Base-by-base conservation (phyloP, 1,140 invertebrate species). In the Melipona quadrifasciata region DNA sequence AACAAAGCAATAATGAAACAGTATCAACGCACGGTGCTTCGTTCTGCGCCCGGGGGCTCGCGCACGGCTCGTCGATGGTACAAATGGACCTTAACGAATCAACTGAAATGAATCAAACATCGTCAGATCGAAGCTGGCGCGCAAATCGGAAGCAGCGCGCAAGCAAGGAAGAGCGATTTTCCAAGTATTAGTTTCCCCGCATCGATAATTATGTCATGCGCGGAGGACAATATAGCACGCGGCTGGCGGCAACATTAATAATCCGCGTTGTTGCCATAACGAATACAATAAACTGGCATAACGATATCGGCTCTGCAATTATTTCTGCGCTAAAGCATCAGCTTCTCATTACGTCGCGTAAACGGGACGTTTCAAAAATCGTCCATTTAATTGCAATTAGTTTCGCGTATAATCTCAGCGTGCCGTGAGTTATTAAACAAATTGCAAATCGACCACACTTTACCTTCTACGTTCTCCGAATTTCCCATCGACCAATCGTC, bases 321-420 rank as follows among this genome's bases (percentile, higher is more conserved):
- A 79, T 79, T 79, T 57, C 47, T 27, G 14, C 3, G 58, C n/a
- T 12, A n/a, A n/a, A 24, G 14, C 27, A 47, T 57, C 34, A 51
- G 17, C n/a, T 39, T n/a, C 82, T 79, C 67, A 70, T 79, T 84
- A 78, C 24, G 21, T 14, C 47, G 24, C n/a, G 79, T 64, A 16
- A 31, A 10, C 70, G 47, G 79, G 12, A 53, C 39, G 47, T 64
- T 58, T 53, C 64, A 71, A 72, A 79, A 84, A 79, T 21, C 55
- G 55, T 55, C 14, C 67, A 47, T 71, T 79, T 79, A 61, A 84
- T 84, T 84, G 75, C 76, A 84, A 71, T 79, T 79, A 84, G 21
- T 71, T 27, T 53, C 27, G 21, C 51, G 61, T 31, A n/a, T 75
- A 82, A 82, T 82, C 24, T 55, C 16, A 0, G 24, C 3, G 11